A percentile compares a stretch with the other conserved stretches of the same genome.
phyloP scores from a whole-genome alignment of 2,113 vertebrate species.

The Stigmatopora argus region DNA sequence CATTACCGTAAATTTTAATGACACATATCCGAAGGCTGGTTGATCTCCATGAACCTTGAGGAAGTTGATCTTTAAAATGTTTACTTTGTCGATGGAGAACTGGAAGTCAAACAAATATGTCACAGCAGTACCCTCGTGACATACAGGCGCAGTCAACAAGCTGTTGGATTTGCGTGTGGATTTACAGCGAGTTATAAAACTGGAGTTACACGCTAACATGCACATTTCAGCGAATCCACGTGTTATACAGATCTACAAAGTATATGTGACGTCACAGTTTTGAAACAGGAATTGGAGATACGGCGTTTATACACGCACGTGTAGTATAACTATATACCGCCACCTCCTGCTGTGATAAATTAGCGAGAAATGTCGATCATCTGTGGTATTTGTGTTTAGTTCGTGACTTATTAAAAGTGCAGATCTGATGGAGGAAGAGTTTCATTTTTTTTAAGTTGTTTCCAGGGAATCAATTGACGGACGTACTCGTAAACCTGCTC shows the following conservation, averaged over 20 bases:
- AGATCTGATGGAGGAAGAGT: neutral
- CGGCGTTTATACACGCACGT: neutral
- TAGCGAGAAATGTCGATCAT: neutral
- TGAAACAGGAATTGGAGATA: conserved; percentile 30
- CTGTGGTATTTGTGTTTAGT: too few relatives aligned
- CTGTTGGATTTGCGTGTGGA: conserved; percentile 14
- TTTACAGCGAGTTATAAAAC: conserved; percentile 24
- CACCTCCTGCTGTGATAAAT: neutral
- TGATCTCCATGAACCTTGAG: conserved; percentile 25
- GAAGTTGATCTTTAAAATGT: neutral
- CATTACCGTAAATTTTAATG: conserved; percentile 38
- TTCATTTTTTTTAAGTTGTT: conserved; percentile 22
- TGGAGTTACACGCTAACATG: neutral
- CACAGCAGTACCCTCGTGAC: conserved; percentile 69
- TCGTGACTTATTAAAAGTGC: neutral
- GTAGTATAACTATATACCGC: neutral
- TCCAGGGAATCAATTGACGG: conserved; percentile 37
- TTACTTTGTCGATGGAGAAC: conserved; percentile 33
- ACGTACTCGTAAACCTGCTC: conserved; percentile 52
- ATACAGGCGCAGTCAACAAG: conserved; percentile 21
- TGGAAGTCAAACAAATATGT: conserved; percentile 54
- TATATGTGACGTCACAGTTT: neutral
- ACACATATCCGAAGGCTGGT: conserved; percentile 10
- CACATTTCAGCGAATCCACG: conserved; percentile 14
- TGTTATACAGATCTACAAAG: conserved; percentile 3